A percentile compares a stretch with the other conserved stretches of the same genome.
Evolutionary conservation across 2,888 invertebrate species (phyloP).

Genomic region (Scaeva pyrastri): DNA sequence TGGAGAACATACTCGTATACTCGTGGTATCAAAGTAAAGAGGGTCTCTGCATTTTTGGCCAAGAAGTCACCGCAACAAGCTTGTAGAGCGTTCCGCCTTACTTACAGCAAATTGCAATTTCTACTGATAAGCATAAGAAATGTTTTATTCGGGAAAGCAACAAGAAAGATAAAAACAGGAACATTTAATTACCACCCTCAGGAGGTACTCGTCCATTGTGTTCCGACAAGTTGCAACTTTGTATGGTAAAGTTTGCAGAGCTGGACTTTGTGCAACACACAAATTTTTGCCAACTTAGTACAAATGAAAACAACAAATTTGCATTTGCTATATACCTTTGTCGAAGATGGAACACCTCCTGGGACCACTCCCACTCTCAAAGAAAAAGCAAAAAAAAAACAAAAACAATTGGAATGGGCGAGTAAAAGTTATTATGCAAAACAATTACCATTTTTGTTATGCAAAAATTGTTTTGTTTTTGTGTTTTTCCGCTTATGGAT

Average conservation of each 20-base stretch:
- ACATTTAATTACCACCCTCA: constrained; percentile 58
- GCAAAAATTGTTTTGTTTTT: constrained; percentile 65
- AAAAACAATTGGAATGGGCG: constrained; percentile 43
- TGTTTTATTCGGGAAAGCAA: constrained; percentile 15
- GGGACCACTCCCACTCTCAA: constrained; percentile 20
- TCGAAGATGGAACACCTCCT: constrained; percentile 31
- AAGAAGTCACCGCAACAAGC: constrained; percentile 45
- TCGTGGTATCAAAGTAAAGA: too few species aligned
- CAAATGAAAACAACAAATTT: constrained; percentile 54
- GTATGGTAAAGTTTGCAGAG: not conserved
- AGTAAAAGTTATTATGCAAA: constrained; percentile 76
- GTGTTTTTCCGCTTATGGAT: constrained; percentile 72
- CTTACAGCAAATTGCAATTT: constrained; percentile 50
- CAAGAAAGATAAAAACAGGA: constrained; percentile 43
- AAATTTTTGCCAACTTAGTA: constrained; percentile 20
- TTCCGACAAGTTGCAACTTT: not conserved
- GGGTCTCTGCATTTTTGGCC: constrained; percentile 41
- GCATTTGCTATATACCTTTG: constrained; percentile 43
- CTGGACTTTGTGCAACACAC: constrained; percentile 35
- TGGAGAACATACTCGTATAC: constrained; percentile 24
- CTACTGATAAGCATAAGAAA: constrained; percentile 64
- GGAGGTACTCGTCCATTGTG: constrained; percentile 6
- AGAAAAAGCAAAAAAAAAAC: constrained; percentile 6
- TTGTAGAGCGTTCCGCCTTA: constrained; percentile 13
- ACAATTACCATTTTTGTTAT: constrained; percentile 75